phyloP scores from a whole-genome alignment of 2,113 vertebrate genomes.

The Diadophis punctatus region DNA sequence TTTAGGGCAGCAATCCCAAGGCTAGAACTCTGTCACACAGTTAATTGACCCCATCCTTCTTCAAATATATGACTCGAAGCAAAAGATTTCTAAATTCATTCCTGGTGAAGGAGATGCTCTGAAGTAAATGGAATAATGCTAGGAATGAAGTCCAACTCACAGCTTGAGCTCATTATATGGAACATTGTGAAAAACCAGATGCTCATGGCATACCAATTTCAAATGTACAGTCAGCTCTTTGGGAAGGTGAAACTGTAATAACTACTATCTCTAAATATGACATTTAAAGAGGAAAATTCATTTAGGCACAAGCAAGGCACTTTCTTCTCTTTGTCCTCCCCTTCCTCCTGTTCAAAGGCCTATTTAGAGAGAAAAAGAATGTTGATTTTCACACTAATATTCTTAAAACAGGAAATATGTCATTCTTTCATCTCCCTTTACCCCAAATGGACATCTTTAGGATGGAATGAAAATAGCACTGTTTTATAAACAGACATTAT shows the following conservation, averaged over 20 bases:
- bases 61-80: neutral
- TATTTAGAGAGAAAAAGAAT: neutral
- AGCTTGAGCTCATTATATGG: neutral
- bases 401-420: constrained; percentile 32
- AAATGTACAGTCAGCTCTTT: neutral
- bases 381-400: neutral
- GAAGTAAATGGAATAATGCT: neutral
- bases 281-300: neutral
- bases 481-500: constrained; percentile 49
- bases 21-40: neutral
- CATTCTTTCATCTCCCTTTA: constrained; percentile 6
- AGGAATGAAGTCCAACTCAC: neutral
- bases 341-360: neutral
- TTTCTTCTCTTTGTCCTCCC: neutral
- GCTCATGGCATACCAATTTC: neutral
- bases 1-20: neutral
- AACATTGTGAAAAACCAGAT: neutral
- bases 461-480: constrained; percentile 34
- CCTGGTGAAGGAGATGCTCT: neutral
- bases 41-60: neutral
- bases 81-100: constrained; percentile 6
- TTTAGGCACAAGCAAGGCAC: neutral
- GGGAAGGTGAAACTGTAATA: neutral
- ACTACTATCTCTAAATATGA: neutral
- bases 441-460: constrained; percentile 14